Evolutionary conservation across 2,113 vertebrate genomes (phyloP), one percentile per base, ranked within the genome.

Genomic region (Apodemus speciosus): DNA sequence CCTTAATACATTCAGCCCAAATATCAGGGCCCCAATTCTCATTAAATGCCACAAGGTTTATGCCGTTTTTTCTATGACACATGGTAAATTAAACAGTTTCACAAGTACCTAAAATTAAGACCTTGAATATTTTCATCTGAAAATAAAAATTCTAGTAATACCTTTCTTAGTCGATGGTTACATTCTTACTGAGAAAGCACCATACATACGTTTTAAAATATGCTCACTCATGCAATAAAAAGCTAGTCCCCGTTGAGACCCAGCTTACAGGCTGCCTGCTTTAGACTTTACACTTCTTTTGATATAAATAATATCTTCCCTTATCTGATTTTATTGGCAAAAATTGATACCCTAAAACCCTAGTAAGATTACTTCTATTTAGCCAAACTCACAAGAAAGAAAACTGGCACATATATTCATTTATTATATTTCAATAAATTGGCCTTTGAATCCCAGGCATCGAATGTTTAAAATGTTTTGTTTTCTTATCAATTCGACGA

Each of bases 391-490:
- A 69, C 62, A 15, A 89, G 43, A 49, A 43, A 21, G 20, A 5
- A 90, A 90, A 89, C 20, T 79, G 8, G 51, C 64, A 73, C 40
- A 27, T 60, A 30, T 68, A 72, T 75, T 23, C 35, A 84, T 15
- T 15, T 85, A 14, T 72, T 85, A 10, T 85, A 10, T 77, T 95
- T 89, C 35, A 91, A 76, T 75, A 88, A 85, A 68, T 53, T 83
- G 23, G n/a, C 2, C 30, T 93, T 64, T 85, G 40, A 21, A 69
- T 89, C 85, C 90, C 7, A 56, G 40, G 71, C 60, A 81, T 18
- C 80, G 23, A 51, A 25, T 76, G 51, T 25, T 94, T 81, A 60
- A 75, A 4, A 88, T 35, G 6, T 84, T 73, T 80, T 91, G 3
- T 71, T 72, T 90, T 60, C 64, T 20, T 51, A 86, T 72, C 23